Evolutionary conservation across 2,888 invertebrate genomes (phyloP), one percentile per base, ranked within the genome.

Genomic region (Pasiphila rectangulata): DNA sequence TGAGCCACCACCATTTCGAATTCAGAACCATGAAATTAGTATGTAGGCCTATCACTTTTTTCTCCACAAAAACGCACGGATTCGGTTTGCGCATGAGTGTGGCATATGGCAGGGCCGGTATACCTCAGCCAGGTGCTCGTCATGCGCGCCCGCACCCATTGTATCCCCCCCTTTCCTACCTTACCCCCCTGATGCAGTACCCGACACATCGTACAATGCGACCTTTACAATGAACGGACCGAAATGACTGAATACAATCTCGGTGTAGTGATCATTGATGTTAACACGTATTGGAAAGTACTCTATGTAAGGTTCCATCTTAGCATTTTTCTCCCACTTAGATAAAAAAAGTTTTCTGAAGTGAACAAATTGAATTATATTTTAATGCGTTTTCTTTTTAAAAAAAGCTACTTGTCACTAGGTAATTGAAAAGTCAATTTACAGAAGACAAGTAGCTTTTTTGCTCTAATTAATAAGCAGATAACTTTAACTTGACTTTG

Each of bases 111-210:
- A 66, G 67, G 76, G 79, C 83, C 86, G 78, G 86, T 86, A 84
- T 69, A 70, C 72, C 76, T 69, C 77, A 69, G 72, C 87, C 88
- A 87, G 88, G 85, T 87, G 87, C 69, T 67, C 87, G 88, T 87
- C 85, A 88, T 85, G 87, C 84, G 83, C 85, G 78, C 83, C 68
- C 83, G 86, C 85, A 82, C 87, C 83, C 76, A 85, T 87, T 87
- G 85, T 86, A 61, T 49, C 58, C 52, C 57, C 53, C 55, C 54
- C 55, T 44, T 56, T 53, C 57, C 40, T 58, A 4, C 17, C 60
- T 52, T 51, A 61, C 53, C 59, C 62, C 63, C 63, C 57, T 56
- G 62, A 65, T 66, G 65, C 75, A 74, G 64, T 69, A 73, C 72
- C 68, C 77, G 69, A 72, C 72, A 68, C 67, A 61, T 64, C 63